Percentiles rank a stretch among this genome's conserved stretches.
phyloP scores from a whole-genome alignment of 1,140 invertebrate genomes.

The Drosophila pseudoananassae region DNA sequence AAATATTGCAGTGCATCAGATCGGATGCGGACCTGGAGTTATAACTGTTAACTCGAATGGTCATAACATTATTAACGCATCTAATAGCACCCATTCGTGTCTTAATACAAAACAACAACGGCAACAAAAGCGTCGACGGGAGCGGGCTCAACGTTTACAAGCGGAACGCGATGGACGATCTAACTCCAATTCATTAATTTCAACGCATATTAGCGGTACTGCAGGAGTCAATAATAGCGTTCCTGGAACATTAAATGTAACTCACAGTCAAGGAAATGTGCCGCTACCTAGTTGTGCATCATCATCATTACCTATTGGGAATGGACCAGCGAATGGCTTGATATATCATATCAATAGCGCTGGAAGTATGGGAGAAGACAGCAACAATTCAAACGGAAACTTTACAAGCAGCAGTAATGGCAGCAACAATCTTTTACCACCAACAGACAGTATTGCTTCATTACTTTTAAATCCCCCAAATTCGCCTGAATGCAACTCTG shows the following conservation, averaged over 20 bases:
- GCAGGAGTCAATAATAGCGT: slow-evolving; percentile 55
- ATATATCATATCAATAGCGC: slow-evolving; percentile 78
- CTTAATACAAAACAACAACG: slow-evolving; percentile 87
- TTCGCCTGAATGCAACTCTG: slow-evolving; percentile 79
- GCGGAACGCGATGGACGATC: slow-evolving; percentile 87
- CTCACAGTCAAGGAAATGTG: slow-evolving; percentile 3
- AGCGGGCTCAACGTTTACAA: slow-evolving; percentile 93
- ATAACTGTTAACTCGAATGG: slow-evolving; percentile 44
- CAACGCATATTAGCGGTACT: slow-evolving; percentile 47
- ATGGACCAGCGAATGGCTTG: slow-evolving; percentile 70
- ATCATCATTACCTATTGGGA: slow-evolving; percentile 85
- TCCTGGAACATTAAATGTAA: slow-evolving; percentile 85
- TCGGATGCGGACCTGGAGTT: slow-evolving; percentile 29
- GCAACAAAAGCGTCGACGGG: slow-evolving; percentile 93
- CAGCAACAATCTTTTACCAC: slow-evolving; percentile 76
- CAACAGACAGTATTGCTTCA: slow-evolving; percentile 80
- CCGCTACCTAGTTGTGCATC: slow-evolving; percentile 14
- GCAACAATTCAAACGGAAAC: slow-evolving; percentile 81
- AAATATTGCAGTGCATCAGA: slow-evolving; percentile 13
- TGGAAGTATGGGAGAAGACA: slow-evolving; percentile 81
- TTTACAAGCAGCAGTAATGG: slow-evolving; percentile 81
- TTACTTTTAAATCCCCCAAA: slow-evolving; percentile 79
- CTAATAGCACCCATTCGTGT: slow-evolving; percentile 54
- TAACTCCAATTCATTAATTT: slow-evolving; percentile 52
- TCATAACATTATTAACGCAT: slow-evolving; percentile 41